phyloP scores from a whole-genome alignment of 2,113 vertebrate species.

The Tichodroma muraria region DNA sequence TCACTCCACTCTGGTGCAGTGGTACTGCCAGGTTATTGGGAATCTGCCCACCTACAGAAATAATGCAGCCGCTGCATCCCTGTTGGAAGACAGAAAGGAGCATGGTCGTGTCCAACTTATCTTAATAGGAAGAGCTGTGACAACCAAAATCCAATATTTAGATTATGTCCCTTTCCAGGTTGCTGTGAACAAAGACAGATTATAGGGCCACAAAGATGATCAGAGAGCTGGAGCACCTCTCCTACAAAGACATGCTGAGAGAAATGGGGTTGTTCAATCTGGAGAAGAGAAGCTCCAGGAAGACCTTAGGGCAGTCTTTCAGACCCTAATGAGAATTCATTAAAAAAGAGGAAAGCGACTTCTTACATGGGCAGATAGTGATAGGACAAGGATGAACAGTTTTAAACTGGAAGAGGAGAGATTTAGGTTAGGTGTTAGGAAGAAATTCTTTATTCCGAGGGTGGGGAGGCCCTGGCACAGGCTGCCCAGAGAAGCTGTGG shows the following conservation, averaged over 20 bases:
- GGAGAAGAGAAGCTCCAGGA: background rate
- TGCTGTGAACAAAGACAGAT: background rate
- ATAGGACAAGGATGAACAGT: background rate
- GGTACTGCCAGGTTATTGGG: constrained; percentile 92
- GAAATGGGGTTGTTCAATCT: background rate
- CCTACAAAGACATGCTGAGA: background rate
- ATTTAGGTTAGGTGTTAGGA: background rate
- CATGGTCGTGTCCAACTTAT: background rate
- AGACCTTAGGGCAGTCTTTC: background rate
- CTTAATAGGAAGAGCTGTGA: background rate
- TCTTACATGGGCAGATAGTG: background rate
- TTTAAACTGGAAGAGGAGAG: background rate
- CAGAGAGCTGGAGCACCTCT: background rate
- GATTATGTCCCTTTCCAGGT: background rate
- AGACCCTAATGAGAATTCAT: background rate
- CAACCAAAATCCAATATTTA: background rate
- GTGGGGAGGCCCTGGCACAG: background rate
- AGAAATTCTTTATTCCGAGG: background rate
- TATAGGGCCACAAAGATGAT: background rate
- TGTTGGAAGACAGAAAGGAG: constrained; percentile 37
- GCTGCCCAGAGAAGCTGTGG: background rate
- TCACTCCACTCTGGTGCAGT: constrained; percentile 81
- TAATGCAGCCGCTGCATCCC: constrained; percentile 86
- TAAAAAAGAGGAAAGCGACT: background rate
- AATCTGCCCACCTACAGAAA: constrained; percentile 94